These are phyloP conservation scores for Phocoena phocoena DNA, from an alignment of 2,113 vertebrate genomes.

Conservation along the genomic window DNA sequence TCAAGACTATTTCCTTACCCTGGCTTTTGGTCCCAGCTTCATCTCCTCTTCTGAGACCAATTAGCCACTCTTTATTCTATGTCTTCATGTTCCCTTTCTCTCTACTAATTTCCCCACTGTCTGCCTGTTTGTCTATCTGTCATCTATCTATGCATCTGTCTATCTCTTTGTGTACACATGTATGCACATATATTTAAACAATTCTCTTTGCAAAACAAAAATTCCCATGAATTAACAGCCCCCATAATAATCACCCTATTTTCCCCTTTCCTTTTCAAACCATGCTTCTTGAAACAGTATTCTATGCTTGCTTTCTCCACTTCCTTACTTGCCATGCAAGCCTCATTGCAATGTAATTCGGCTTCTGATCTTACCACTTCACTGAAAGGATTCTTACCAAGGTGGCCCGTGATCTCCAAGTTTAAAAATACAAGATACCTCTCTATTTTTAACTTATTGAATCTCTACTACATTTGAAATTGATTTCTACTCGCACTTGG, in stretches of 20 bases:
- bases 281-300: neutral
- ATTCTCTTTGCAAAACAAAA: neutral
- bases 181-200: neutral
- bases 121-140: neutral
- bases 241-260: neutral
- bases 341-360: neutral
- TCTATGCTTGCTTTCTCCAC: neutral
- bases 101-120: neutral
- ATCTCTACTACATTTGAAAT: neutral
- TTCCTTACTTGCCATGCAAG: neutral
- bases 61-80: neutral
- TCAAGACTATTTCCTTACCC: neutral
- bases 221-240: neutral
- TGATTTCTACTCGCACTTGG: neutral
- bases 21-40: neutral
- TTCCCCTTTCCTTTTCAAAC: neutral
- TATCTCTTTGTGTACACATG: neutral
- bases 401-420: neutral
- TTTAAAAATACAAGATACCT: neutral
- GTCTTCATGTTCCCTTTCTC: neutral
- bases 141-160: neutral
- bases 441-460: neutral
- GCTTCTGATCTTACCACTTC: neutral
- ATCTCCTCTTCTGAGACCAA: neutral
- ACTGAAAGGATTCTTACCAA: neutral